Conservation (phyloP, 1,140 invertebrate genomes). For the Theocolax elegans region DNA sequence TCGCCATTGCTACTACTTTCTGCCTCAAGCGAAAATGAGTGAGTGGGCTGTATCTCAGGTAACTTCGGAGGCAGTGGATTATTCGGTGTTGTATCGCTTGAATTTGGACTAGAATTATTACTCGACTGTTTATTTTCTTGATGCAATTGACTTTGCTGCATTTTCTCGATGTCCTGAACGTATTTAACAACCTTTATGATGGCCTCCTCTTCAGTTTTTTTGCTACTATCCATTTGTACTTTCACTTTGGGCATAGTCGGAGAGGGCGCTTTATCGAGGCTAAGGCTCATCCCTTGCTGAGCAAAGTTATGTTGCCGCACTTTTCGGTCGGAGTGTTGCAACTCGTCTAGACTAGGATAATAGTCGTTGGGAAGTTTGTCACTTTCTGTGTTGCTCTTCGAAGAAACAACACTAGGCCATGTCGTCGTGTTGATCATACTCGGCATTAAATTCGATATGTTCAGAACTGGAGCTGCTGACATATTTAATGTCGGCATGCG, state of each 20-base stretch:
- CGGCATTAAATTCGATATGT: constrained; percentile 54
- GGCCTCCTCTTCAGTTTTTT: constrained; percentile 59
- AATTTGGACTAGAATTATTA: constrained; percentile 46
- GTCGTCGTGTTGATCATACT: constrained; percentile 50
- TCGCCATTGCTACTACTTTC: constrained; percentile 30
- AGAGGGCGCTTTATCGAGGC: constrained; percentile 59
- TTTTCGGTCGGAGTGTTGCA: constrained; percentile 51
- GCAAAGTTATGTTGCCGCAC: constrained; percentile 47
- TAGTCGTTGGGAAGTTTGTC: constrained; percentile 59
- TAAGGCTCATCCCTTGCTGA: constrained; percentile 51
- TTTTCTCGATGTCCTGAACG: constrained; percentile 62
- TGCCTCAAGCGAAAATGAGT: constrained; percentile 12
- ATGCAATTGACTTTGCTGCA: constrained; percentile 51
- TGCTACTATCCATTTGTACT: constrained; percentile 52
- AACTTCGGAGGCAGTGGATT: constrained; percentile 47
- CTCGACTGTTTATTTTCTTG: constrained; percentile 37
- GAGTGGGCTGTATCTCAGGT: constrained; percentile 40
- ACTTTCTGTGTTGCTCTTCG: constrained; percentile 53
- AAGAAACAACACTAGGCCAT: constrained; percentile 56
- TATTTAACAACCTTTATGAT: constrained; percentile 62
- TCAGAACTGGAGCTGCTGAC: constrained; percentile 54
- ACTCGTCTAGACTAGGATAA: constrained; percentile 63
- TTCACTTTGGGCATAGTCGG: constrained; percentile 58
- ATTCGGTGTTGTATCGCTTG: constrained; percentile 44
- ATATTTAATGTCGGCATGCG: constrained; percentile 69